Conservation (phyloP, 2,888 invertebrate species). For the Limnephilus lunatus region DNA sequence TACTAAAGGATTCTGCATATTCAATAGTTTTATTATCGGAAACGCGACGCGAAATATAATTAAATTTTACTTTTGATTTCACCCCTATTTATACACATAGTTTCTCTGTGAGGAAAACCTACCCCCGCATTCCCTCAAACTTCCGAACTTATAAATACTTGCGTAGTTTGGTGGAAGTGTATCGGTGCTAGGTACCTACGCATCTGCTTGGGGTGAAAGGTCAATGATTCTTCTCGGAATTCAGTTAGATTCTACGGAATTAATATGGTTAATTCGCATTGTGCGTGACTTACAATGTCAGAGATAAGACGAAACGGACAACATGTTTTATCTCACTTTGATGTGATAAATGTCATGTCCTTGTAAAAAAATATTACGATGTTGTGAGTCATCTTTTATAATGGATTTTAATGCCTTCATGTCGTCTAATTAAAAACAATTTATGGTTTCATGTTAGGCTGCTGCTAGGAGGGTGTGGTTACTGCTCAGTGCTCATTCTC, state of each 20-base stretch:
- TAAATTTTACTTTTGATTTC: not conserved
- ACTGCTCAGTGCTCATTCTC: too few species aligned
- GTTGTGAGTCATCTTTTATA: not conserved
- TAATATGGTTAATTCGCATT: not conserved
- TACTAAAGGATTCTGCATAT: too few species aligned
- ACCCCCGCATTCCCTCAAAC: not conserved
- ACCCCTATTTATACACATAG: not conserved
- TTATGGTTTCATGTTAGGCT: not conserved
- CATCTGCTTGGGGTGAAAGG: not conserved
- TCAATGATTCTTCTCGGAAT: not conserved
- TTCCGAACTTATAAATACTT: not conserved
- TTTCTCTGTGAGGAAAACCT: not conserved
- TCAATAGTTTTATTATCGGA: too few species aligned
- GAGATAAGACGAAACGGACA: not conserved
- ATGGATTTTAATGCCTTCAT: not conserved
- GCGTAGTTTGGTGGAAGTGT: too few species aligned
- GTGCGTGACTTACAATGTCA: not conserved
- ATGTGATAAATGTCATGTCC: too few species aligned
- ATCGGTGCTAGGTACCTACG: not conserved
- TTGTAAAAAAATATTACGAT: not conserved
- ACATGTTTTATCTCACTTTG: not conserved
- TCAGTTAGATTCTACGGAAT: not conserved
- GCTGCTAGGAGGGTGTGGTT: not conserved
- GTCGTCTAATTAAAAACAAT: not conserved
- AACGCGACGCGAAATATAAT: not conserved